A percentile compares a stretch with the other conserved stretches of the same genome.
phyloP scores from a whole-genome alignment of 2,888 invertebrate genomes.

The Polymixis flavicincta region DNA sequence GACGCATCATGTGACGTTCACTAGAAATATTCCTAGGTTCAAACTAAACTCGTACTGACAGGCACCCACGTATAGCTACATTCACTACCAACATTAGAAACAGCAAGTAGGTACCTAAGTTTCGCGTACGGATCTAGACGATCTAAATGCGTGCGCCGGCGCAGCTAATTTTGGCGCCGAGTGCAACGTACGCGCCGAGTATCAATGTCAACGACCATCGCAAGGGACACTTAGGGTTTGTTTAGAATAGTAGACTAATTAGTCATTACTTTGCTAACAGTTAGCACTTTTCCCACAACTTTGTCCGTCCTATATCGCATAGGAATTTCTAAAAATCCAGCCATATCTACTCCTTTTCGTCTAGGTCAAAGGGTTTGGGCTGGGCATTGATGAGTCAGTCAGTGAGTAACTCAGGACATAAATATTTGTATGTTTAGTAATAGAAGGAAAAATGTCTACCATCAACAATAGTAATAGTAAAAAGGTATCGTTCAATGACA shows the following conservation, averaged over 20 bases:
- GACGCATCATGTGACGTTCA: not conserved
- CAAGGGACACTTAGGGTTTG: conserved; percentile 54
- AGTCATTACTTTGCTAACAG: conserved; percentile 11
- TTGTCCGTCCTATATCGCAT: not conserved
- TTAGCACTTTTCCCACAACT: not conserved
- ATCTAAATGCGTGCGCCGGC: conserved; percentile 61
- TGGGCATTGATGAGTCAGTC: not conserved
- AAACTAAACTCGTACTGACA: not conserved
- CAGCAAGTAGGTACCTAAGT: conserved; percentile 49
- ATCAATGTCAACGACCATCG: conserved; percentile 69
- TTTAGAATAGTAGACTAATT: conserved; percentile 28
- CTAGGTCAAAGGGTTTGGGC: not conserved
- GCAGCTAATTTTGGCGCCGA: conserved; percentile 64
- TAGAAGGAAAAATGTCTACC: not conserved
- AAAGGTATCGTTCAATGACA: conserved; percentile 24
- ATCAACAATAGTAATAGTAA: not conserved
- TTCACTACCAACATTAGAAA: conserved; percentile 41
- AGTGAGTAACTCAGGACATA: not conserved
- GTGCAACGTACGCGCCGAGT: conserved; percentile 62
- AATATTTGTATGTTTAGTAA: not conserved
- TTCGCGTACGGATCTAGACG: conserved; percentile 63
- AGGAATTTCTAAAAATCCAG: not conserved
- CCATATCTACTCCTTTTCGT: too few relatives aligned
- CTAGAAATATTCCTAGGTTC: not conserved
- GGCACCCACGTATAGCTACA: not conserved